A percentile compares a stretch with the other conserved stretches of the same genome.
Conservation (phyloP, 2,888 invertebrate genomes). For the Leptopilina myrica region DNA sequence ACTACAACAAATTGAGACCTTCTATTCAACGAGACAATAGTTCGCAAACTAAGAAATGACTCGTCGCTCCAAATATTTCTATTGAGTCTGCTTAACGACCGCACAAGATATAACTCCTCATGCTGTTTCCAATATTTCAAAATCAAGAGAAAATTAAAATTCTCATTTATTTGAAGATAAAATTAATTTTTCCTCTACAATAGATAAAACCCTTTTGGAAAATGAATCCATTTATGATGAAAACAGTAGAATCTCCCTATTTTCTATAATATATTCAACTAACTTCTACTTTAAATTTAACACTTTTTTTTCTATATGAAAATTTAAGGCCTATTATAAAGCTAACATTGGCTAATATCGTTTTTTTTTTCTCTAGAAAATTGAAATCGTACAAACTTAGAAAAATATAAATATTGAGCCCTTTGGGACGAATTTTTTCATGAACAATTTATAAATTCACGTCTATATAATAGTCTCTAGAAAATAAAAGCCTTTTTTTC, state of each 20-base stretch:
- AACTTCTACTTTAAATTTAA: slow-evolving; percentile 26
- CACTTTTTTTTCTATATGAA: neutral
- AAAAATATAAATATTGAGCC: slow-evolving; percentile 34
- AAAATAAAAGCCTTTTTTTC: slow-evolving; percentile 6
- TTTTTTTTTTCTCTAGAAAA: neutral
- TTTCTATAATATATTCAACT: neutral
- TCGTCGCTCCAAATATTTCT: slow-evolving; percentile 31
- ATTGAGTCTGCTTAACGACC: slow-evolving; percentile 31
- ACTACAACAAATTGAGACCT: slow-evolving; percentile 20
- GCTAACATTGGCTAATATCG: neutral
- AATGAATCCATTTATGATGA: no score
- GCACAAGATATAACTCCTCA: neutral
- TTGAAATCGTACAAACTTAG: slow-evolving; percentile 40
- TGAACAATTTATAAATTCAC: slow-evolving; percentile 26
- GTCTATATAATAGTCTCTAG: neutral
- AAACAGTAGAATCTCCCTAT: neutral
- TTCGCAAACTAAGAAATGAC: slow-evolving; percentile 30
- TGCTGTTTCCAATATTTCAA: slow-evolving; percentile 3
- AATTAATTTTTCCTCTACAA: no score
- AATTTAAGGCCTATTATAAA: slow-evolving; percentile 36
- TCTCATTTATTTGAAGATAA: no score
- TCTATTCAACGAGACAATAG: slow-evolving; percentile 18
- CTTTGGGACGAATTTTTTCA: slow-evolving; percentile 10
- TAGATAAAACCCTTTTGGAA: no score
- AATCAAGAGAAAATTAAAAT: neutral